These are phyloP conservation scores for Lethrus apterus DNA, from an alignment of 1,140 invertebrate genomes.

Conservation along the genomic window DNA sequence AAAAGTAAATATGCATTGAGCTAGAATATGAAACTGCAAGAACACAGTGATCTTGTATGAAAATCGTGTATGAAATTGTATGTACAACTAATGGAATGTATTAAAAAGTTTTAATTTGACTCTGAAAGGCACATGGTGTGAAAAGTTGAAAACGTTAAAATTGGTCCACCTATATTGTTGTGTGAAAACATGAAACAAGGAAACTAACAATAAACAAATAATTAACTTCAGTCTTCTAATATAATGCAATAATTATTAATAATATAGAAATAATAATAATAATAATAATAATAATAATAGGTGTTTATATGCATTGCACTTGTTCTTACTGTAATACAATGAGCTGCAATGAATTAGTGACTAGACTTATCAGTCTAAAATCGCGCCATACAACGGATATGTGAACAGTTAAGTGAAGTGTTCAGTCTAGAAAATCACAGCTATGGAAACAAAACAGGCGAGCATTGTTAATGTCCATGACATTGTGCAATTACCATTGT, in stretches of 20 bases:
- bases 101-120: slow-evolving; percentile 15
- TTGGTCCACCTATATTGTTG: slow-evolving; percentile 19
- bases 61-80: no score
- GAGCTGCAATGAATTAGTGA: neutral
- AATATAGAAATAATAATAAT: no score
- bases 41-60: slow-evolving; percentile 3
- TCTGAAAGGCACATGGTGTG: slow-evolving; percentile 22
- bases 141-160: slow-evolving; percentile 17
- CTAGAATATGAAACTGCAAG: neutral
- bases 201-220: slow-evolving; percentile 17
- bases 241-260: neutral
- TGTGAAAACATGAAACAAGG: slow-evolving; percentile 17
- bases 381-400: no score
- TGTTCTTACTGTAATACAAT: neutral
- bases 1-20: slow-evolving; percentile 19
- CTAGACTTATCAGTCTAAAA: neutral
- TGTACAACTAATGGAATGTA: slow-evolving; percentile 28
- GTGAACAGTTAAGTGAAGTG: no score
- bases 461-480: slow-evolving; percentile 21
- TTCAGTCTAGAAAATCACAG: slow-evolving; percentile 38
- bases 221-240: slow-evolving; percentile 12
- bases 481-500: slow-evolving; percentile 24
- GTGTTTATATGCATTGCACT: neutral
- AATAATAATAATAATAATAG: neutral
- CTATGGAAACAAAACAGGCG: slow-evolving; percentile 28